These are phyloP conservation scores for Corythoichthys haematopterus DNA, from an alignment of 2,113 vertebrate genomes.

Conservation along the genomic window DNA sequence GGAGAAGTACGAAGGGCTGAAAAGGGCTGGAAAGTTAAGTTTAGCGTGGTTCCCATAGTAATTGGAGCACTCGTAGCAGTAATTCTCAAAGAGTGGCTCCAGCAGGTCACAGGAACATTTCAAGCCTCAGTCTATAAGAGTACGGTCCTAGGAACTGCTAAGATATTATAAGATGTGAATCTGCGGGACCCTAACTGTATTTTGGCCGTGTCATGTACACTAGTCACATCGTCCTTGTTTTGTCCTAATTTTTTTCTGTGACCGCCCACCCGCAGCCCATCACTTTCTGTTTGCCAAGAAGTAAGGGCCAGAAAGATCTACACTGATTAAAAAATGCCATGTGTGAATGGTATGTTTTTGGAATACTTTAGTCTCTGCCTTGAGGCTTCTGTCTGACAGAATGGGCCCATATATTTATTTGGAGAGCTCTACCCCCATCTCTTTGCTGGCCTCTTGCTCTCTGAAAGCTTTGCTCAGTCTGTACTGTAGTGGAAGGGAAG, in stretches of 20 bases:
- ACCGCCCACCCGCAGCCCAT: no score
- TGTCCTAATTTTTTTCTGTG: conserved; percentile 18
- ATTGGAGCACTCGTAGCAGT: no score
- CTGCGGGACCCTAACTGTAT: no score
- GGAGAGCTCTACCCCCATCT: conserved; percentile 23
- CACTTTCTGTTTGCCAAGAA: no score
- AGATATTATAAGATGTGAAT: no score
- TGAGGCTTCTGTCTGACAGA: conserved; percentile 61
- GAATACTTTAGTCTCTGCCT: conserved; percentile 45
- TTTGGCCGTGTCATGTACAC: neutral
- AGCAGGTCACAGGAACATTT: no score
- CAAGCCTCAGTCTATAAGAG: no score
- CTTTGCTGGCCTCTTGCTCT: conserved; percentile 12
- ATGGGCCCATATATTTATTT: conserved; percentile 56
- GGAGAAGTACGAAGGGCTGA: no score
- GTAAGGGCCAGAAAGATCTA: conserved; percentile 14
- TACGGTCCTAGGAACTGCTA: no score
- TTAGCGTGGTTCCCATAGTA: no score
- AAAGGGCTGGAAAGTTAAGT: no score
- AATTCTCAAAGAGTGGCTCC: no score
- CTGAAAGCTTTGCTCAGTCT: conserved; percentile 28
- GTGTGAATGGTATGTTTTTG: conserved; percentile 42
- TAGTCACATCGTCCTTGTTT: conserved; percentile 3
- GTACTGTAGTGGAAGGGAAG: conserved; percentile 14
- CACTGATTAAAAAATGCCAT: conserved; percentile 34